Evolutionary conservation across 1,140 invertebrate genomes (phyloP).

Genomic region (Bicyclus anynana): DNA sequence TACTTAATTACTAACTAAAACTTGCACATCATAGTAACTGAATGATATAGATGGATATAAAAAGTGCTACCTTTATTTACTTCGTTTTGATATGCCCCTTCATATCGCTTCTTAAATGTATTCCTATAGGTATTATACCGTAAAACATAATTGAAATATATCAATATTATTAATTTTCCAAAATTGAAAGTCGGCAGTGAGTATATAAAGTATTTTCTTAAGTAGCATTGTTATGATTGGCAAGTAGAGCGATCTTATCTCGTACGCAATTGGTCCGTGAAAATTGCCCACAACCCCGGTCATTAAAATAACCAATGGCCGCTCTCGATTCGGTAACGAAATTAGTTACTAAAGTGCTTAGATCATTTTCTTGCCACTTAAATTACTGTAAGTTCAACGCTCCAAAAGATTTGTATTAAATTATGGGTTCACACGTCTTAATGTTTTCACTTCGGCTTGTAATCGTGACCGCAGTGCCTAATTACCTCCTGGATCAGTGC

Average conservation of each 20-base stretch:
- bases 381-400: conserved; percentile 69
- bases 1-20: no score
- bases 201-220: background rate
- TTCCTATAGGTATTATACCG: no score
- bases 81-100: no score
- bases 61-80: no score
- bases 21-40: no score
- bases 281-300: conserved; percentile 35
- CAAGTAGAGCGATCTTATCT: conserved; percentile 3
- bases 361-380: conserved; percentile 57
- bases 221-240: conserved; percentile 6
- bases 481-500: conserved; percentile 59
- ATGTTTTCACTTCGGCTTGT: conserved; percentile 65
- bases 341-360: conserved; percentile 50
- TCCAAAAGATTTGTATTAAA: conserved; percentile 65
- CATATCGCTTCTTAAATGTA: no score
- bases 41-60: no score
- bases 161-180: no score
- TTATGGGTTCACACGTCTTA: conserved; percentile 69
- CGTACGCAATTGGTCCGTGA: conserved; percentile 15
- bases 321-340: conserved; percentile 47
- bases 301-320: conserved; percentile 26
- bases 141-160: no score
- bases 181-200: background rate
- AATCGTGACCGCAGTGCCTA: conserved; percentile 61